phyloP scores from a whole-genome alignment of 2,888 invertebrate species.

The Mesodorylaimus sp. region DNA sequence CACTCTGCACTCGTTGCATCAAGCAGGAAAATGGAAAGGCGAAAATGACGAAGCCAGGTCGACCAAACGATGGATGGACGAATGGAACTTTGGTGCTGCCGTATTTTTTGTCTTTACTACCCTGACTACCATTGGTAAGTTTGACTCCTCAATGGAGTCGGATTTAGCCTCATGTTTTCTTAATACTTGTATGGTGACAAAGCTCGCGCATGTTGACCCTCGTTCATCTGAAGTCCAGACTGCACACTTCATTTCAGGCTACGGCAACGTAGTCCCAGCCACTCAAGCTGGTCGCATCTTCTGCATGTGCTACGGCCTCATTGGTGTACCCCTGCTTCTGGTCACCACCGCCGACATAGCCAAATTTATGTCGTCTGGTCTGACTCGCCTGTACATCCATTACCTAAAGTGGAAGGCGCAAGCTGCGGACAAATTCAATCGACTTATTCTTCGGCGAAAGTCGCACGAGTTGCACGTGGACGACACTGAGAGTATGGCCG shows the following conservation, averaged over 20 bases:
- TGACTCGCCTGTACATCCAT: neutral
- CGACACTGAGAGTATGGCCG: neutral
- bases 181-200: neutral
- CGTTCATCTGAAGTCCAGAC: neutral
- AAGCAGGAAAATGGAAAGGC: neutral
- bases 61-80: neutral
- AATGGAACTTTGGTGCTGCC: neutral
- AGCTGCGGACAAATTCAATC: neutral
- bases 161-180: neutral
- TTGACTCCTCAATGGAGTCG: too few relatives aligned
- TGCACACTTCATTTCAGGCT: conserved; percentile 1
- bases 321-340: conserved; percentile 8
- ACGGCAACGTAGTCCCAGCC: conserved; percentile 3
- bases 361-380: conserved; percentile 2
- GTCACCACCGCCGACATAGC: conserved; percentile 8
- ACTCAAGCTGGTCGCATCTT: neutral
- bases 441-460: neutral
- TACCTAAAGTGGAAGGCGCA: conserved; percentile 2
- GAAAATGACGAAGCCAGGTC: neutral
- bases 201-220: neutral
- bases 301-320: conserved; percentile 1
- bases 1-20: neutral
- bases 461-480: neutral
- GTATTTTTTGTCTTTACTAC: conserved; percentile 1
- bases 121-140: conserved; percentile 7